Evolutionary conservation across 2,888 invertebrate species (phyloP), one percentile per base, ranked within the genome.

Genomic region (Dorcus parallelipipedus): DNA sequence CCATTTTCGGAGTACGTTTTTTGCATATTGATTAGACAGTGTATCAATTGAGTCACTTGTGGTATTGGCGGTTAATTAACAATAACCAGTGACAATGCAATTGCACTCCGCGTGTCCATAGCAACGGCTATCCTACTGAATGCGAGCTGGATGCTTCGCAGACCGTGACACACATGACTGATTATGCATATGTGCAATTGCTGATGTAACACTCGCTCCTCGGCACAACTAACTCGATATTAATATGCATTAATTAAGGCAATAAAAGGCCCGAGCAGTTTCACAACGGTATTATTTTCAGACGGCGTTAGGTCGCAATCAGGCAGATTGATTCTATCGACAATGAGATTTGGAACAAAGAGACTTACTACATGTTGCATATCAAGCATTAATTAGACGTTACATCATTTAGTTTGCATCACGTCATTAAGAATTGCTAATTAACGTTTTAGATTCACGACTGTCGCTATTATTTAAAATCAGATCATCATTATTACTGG

Each of bases 51-150:
- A 64, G 63, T 64, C 61, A 64, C 64, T 64, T 60, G 65, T 54
- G 64, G 60, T 56, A 64, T 65, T 64, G 61, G 64, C 60, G 66
- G 67, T 65, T 63, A 67, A 67, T 67, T 67, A 66, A 65, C 65
- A 67, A 66, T 65, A 64, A 64, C 63, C 61, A 61, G 61, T 56
- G 62, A 66, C 66, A 66, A 65, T 67, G 64, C 66, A 62, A 67
- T 66, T 63, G 65, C 62, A 58, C 47, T 50, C 56, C 49, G 51
- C 58, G 67, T 67, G 60, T 45, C 61, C 63, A 66, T 66, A 56
- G 61, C 54, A 61, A 66, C 65, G 63, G 66, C 57, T 60, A 64
- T 56, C 59, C 52, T 48, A 58, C 61, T 57, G 63, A 54, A 64
- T 62, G 51, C 54, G 54, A 59, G 62, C 56, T 57, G 53, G 51